Evolutionary conservation across 2,888 invertebrate species (phyloP), one percentile per base, ranked within the genome.

Genomic region (Ophion slaviceki): DNA sequence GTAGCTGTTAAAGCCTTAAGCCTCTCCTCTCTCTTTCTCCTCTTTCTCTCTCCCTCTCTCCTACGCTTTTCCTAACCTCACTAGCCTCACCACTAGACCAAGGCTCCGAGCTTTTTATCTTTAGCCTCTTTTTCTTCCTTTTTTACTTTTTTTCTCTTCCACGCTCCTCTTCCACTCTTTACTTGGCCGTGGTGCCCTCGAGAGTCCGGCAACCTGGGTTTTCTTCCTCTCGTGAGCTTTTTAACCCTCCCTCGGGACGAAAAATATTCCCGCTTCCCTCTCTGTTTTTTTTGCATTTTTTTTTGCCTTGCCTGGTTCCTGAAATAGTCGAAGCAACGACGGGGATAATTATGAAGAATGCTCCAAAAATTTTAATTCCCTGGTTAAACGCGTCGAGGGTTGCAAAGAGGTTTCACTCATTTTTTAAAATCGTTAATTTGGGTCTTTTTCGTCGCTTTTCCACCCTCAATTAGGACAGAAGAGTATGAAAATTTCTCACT

Each of bases 1-100:
- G 93, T 94, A 92, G 94, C 94, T 93, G 93, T 94, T 94, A 93
- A 93, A 91, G 92, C 90, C 91, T 92, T 90, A 91, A 92, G 90
- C 90, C 89, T 88, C 86, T 80, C 78, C 77, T 76, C 78, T n/a
- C 75, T 68, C 68, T 53, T 66, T 40, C 53, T 74, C 66, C 61
- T 64, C 47, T 14, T 80, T 66, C 67, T 36, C 53, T 68, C 75
- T 57, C 61, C 71, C 66, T 68, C 74, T 40, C 71, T 40, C 24
- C 53, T 47, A 5, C 36, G 61, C 75, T 45, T 76, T 53, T 75
- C 68, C 72, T 80, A 57, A 64, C 61, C 47, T 61, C 61, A 62
- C 74, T 61, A 53, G 47, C 71, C 40, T 28, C 47, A 17, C 47
- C 17, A 67, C 76, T 77, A 67, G 66, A 76, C 76, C 76, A 57